Conservation (phyloP, 2,113 vertebrate species). For the Mormyrus lacerda region DNA sequence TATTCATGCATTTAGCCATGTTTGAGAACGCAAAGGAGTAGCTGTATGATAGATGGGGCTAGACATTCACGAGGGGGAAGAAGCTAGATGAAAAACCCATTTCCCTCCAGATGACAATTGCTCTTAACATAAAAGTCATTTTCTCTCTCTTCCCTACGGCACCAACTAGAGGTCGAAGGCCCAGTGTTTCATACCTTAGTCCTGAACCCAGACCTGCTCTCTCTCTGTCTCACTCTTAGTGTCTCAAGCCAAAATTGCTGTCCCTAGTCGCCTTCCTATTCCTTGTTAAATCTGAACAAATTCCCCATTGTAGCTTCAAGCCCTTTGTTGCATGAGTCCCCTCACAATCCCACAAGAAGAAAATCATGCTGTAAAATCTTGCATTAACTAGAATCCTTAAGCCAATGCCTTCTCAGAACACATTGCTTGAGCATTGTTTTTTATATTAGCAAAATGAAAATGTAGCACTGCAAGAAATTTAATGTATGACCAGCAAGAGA, state of each 20-base stretch:
- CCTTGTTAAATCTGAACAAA: not conserved
- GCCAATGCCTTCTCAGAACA: not conserved
- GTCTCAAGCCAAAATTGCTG: not conserved
- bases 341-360: not conserved
- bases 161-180: not conserved
- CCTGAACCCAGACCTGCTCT: not conserved
- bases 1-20: not conserved
- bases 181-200: not conserved
- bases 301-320: not conserved
- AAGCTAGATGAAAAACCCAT: not conserved
- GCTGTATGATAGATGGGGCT: not conserved
- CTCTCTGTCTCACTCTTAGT: not conserved
- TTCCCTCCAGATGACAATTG: not conserved
- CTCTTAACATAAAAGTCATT: not conserved
- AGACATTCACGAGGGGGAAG: not conserved
- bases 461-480: not conserved
- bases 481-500: not conserved
- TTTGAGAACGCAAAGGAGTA: not conserved
- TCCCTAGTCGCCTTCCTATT: not conserved
- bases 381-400: not conserved
- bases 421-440: not conserved
- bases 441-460: not conserved
- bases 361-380: not conserved
- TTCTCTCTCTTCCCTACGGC: not conserved
- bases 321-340: not conserved